phyloP scores from a whole-genome alignment of 2,113 vertebrate genomes.

The Neogale vison region DNA sequence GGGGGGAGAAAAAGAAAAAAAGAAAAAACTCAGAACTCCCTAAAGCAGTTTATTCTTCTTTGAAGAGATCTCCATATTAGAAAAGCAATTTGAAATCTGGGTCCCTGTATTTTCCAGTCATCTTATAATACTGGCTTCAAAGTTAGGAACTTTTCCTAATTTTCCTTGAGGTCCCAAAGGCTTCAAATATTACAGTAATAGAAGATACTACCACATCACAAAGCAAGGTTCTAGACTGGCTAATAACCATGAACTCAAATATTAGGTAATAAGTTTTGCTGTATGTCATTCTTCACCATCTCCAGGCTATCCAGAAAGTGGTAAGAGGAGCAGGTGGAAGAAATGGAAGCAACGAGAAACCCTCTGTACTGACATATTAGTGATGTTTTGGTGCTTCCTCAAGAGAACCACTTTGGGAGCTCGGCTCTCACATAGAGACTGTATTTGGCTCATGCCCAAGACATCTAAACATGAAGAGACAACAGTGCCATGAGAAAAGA shows the following conservation, averaged over 20 bases:
- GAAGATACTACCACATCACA: background rate
- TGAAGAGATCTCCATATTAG: background rate
- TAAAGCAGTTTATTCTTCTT: background rate
- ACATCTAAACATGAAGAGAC: background rate
- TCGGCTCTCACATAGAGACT: background rate
- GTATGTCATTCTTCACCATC: background rate
- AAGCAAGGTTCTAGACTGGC: background rate
- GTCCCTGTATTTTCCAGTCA: background rate
- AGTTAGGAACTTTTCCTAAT: background rate
- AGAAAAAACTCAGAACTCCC: background rate
- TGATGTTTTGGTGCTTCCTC: background rate
- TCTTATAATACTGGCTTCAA: background rate
- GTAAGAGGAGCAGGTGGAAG: background rate
- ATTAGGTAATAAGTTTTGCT: background rate
- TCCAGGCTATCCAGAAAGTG: background rate
- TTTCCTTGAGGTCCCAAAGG: background rate
- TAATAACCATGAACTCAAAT: background rate
- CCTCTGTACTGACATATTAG: background rate
- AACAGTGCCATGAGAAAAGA: background rate
- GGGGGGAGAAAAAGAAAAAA: background rate
- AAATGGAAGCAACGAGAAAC: background rate
- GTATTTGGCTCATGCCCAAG: background rate
- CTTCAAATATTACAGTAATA: background rate
- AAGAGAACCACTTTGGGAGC: background rate
- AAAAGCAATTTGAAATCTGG: background rate